Percentiles rank a stretch among this genome's conserved stretches.
Evolutionary conservation across 2,797 vertebrate species (phyloP).

Genomic region (Alosa sapidissima): DNA sequence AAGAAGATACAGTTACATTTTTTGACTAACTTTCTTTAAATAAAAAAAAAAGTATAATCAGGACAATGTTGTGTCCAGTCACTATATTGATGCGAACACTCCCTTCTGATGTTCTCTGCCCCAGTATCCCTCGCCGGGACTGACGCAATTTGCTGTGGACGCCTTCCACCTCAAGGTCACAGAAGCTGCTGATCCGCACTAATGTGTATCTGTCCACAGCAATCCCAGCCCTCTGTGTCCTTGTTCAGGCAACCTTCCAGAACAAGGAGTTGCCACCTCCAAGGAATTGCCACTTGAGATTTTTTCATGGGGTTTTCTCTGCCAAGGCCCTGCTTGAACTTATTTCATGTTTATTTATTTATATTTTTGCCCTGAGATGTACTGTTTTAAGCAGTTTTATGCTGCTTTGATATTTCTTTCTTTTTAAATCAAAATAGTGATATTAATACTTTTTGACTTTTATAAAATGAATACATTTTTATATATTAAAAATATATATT

Average conservation of each 20-base stretch:
- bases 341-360: background rate
- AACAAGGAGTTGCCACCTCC: background rate
- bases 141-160: background rate
- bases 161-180: background rate
- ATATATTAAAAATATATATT: too few relatives aligned
- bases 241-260: constrained; percentile 8
- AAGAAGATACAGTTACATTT: background rate
- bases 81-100: background rate
- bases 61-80: background rate
- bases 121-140: background rate
- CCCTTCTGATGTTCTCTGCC: background rate
- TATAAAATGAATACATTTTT: too few relatives aligned
- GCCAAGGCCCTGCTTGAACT: background rate
- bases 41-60: background rate
- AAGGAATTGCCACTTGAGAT: background rate
- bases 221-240: background rate
- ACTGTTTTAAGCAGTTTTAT: background rate
- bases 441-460: too few relatives aligned
- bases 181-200: background rate
- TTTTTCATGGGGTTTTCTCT: background rate
- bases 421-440: too few relatives aligned
- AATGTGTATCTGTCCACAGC: background rate
- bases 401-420: too few relatives aligned
- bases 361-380: background rate
- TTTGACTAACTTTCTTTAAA: background rate